Evolutionary conservation across 2,797 vertebrate species (phyloP), one percentile per base, ranked within the genome.

Genomic region (Merluccius polli): DNA sequence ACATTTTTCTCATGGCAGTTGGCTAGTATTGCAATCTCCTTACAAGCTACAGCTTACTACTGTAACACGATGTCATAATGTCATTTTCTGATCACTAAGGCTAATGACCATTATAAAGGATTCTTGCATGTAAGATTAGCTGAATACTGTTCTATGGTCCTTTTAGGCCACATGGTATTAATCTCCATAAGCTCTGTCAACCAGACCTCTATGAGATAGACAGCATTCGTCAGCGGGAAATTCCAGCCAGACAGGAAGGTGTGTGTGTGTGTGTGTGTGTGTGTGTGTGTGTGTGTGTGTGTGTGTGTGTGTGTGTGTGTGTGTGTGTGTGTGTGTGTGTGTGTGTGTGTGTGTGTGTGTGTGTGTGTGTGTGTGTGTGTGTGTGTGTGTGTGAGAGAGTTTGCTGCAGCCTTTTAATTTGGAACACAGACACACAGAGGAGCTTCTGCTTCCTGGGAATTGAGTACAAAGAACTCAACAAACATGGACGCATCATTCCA

Each of bases 111-210:
- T 38, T n/a, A n/a, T 38, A 38, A 9, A 38, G 36, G 36, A 38
- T 38, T 38, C 41, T 16, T 48, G 41, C 15, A 18, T 48, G 41
- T 5, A 48, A 2, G n/a, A 27, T 65, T 24, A 1, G 59, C n/a
- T 27, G 59, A 65, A n/a, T n/a, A 6, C 21, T 2, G 59, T 65
- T n/a, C 7, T n/a, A 65, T 9, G 24, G 73, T 35, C 27, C 32
- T 16, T 1, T 9, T 13, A 31, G 67, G 41, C 48, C 75, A 75
- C 73, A 68, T 81, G 69, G 65, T 82, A 73, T 52, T 75, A 68
- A 76, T 79, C 79, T 83, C 29, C 71, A n/a, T 18, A 18, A n/a
- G 27, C 38, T 78, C 67, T 72, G 71, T 77, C 52, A 35, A 35
- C 21, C 76, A 73, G 32, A 24, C 69, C 15, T 74, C 59, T 81